Conservation (phyloP, 1,140 invertebrate species). For the Leucophenga varia region DNA sequence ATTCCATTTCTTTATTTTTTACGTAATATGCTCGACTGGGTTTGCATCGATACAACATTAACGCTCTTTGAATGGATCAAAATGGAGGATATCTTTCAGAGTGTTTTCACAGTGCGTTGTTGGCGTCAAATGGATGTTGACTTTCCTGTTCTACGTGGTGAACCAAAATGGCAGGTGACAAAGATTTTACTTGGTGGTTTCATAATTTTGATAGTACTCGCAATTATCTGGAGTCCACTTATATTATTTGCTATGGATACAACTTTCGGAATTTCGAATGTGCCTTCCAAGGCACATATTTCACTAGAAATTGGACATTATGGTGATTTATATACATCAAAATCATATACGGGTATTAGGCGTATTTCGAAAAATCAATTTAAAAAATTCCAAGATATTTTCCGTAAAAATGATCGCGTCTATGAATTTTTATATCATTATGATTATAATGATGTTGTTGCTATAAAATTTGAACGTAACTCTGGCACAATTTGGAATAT, state of each 20-base stretch:
- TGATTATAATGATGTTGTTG: slow-evolving; percentile 78
- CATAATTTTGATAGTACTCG: slow-evolving; percentile 81
- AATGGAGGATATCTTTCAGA: slow-evolving; percentile 98
- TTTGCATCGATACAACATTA: slow-evolving; percentile 98
- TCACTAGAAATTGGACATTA: slow-evolving; percentile 85
- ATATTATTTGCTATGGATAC: slow-evolving; percentile 93
- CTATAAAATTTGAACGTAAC: slow-evolving; percentile 76
- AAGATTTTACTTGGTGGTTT: slow-evolving; percentile 94
- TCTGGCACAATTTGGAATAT: slow-evolving; percentile 89
- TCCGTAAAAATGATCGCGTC: slow-evolving; percentile 61
- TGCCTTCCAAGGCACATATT: slow-evolving; percentile 80
- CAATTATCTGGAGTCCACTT: slow-evolving; percentile 95
- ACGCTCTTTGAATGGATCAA: slow-evolving; percentile 97
- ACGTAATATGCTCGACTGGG: slow-evolving; percentile 97
- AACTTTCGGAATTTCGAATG: slow-evolving; percentile 84
- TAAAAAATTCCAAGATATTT: slow-evolving; percentile 16
- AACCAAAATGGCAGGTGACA: slow-evolving; percentile 72
- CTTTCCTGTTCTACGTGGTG: slow-evolving; percentile 85
- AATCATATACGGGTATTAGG: slow-evolving; percentile 30
- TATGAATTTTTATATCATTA: slow-evolving; percentile 86
- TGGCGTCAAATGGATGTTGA: slow-evolving; percentile 83
- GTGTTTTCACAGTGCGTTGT: slow-evolving; percentile 93
- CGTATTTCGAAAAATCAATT: slow-evolving; percentile 23
- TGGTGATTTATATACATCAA: slow-evolving; percentile 81
- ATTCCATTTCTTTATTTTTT: slow-evolving; percentile 97